These are phyloP conservation scores for Myocastor coypus DNA, from an alignment of 2,113 vertebrate species.

Conservation along the genomic window DNA sequence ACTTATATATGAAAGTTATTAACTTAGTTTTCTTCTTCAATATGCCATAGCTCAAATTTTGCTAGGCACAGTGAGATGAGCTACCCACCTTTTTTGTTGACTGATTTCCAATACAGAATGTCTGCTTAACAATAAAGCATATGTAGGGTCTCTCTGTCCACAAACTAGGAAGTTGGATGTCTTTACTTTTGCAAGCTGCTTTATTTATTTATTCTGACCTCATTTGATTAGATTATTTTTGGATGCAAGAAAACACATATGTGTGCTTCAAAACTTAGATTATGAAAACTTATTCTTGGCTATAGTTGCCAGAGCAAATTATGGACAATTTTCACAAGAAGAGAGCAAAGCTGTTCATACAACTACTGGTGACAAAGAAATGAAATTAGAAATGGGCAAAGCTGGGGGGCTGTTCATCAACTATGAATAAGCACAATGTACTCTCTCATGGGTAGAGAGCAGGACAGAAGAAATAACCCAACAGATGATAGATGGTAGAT, in stretches of 20 bases:
- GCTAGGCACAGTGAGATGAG: not conserved
- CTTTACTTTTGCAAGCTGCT: slow-evolving; percentile 30
- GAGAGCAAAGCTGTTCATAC: not conserved
- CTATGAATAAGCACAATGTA: not conserved
- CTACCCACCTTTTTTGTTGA: not conserved
- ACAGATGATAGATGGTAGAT: not conserved
- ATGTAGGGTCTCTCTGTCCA: not conserved
- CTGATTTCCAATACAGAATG: not conserved
- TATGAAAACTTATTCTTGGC: slow-evolving; percentile 6
- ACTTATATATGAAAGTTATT: slow-evolving; percentile 24
- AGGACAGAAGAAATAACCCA: not conserved
- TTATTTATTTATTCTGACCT: slow-evolving; percentile 32
- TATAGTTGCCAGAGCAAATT: not conserved
- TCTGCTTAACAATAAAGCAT: slow-evolving; percentile 17
- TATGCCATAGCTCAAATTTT: slow-evolving; percentile 22
- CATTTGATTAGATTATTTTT: slow-evolving; percentile 48
- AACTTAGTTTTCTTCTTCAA: not conserved
- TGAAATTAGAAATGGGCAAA: not conserved
- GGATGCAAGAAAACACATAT: slow-evolving; percentile 8
- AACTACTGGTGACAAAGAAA: not conserved
- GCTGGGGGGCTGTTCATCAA: not conserved
- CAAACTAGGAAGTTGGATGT: not conserved
- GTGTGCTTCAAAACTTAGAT: not conserved
- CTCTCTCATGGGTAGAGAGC: not conserved
- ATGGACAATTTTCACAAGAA: not conserved